phyloP scores from a whole-genome alignment of 2,797 vertebrate genomes.

The Amniataba percoides region DNA sequence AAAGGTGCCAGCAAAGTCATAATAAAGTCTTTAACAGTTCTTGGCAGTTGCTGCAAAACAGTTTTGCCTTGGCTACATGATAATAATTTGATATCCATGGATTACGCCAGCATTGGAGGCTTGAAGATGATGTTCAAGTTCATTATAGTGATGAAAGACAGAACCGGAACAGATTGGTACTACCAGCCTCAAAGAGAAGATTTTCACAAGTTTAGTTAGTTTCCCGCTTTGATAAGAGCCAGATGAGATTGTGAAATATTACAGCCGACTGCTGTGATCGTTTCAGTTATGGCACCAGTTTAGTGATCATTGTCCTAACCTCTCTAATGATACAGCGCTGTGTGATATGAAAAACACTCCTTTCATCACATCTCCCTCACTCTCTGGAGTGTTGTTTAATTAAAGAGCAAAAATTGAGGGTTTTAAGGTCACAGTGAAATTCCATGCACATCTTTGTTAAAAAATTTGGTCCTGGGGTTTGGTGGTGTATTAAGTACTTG shows the following conservation, averaged over 20 bases:
- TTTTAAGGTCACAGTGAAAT: neutral
- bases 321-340: slow-evolving; percentile 5
- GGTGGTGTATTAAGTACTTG: neutral
- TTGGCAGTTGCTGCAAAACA: slow-evolving; percentile 21
- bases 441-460: neutral
- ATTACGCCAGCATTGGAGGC: neutral
- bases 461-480: neutral
- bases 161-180: slow-evolving; percentile 36
- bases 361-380: neutral
- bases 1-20: slow-evolving; percentile 1
- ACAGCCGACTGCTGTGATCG: slow-evolving; percentile 6
- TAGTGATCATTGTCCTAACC: slow-evolving; percentile 16
- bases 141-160: slow-evolving; percentile 38
- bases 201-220: slow-evolving; percentile 30
- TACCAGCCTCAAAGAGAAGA: slow-evolving; percentile 7
- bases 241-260: slow-evolving; percentile 40
- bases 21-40: slow-evolving; percentile 24
- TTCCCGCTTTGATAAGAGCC: slow-evolving; percentile 45
- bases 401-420: neutral
- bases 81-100: slow-evolving; percentile 22
- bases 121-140: slow-evolving; percentile 29
- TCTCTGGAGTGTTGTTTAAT: neutral
- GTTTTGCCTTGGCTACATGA: slow-evolving; percentile 4
- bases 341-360: slow-evolving; percentile 34
- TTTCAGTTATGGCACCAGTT: slow-evolving; percentile 19